These are phyloP conservation scores for Rhinogobius similis DNA, from an alignment of 2,113 vertebrate genomes.

Conservation along the genomic window DNA sequence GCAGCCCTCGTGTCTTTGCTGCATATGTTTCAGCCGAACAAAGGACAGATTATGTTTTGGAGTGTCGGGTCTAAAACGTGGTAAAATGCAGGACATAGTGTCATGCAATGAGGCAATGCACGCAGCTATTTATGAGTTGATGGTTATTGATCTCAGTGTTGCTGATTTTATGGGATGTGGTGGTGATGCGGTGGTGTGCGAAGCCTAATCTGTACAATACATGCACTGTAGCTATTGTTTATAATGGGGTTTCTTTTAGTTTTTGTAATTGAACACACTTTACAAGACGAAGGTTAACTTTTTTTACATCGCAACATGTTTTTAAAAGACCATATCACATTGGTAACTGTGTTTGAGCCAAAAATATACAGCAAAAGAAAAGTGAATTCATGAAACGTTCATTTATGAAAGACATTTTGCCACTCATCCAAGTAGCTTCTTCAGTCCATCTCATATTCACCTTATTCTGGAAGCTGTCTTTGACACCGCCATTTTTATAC, in stretches of 20 bases:
- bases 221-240: conserved; percentile 17
- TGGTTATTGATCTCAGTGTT: conserved; percentile 41
- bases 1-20: conserved; percentile 54
- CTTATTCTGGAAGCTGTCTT: no score
- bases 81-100: conserved; percentile 43
- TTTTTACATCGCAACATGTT: no score
- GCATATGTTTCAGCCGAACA: conserved; percentile 63
- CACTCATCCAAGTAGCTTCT: no score
- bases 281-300: not conserved
- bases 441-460: no score
- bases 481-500: no score
- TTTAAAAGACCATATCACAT: no score
- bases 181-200: conserved; percentile 11
- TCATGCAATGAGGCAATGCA: conserved; percentile 32
- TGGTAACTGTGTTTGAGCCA: no score
- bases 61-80: conserved; percentile 16
- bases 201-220: conserved; percentile 24
- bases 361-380: no score
- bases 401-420: no score
- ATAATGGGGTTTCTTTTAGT: conserved; percentile 2
- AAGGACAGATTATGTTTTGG: conserved; percentile 59
- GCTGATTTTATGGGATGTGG: conserved; percentile 46
- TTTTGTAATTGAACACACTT: not conserved
- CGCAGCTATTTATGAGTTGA: conserved; percentile 48
- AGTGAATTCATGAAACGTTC: no score